Evolutionary conservation across 2,888 invertebrate species (phyloP), one percentile per base, ranked within the genome.

Genomic region (Tenthredo livida): DNA sequence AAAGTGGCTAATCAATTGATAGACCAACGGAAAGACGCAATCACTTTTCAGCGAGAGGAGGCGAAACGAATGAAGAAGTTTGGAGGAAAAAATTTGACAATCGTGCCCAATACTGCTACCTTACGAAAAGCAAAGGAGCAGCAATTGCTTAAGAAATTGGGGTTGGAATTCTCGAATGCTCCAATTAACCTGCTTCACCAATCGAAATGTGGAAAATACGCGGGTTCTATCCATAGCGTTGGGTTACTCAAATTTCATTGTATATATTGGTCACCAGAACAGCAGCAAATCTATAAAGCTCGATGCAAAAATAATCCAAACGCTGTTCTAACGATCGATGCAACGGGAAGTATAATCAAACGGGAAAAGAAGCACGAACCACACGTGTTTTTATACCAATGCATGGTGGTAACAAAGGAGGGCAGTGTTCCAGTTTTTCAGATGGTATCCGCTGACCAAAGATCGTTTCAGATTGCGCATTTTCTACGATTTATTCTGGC

Each of bases 81-180:
- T n/a, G 85, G n/a, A 67, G 29, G 67, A 9, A 86, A 86, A 80
- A 65, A 85, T 43, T 85, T 82, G 17, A 73, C 86, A 6, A 86
- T 82, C 17, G 29, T 86, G 1, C 85, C 86, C 4, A 82, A 33
- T 43, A 75, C 50, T 33, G 82, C 15, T 4, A 84, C 84, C 1
- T 1, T 86, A 3, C 86, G 86, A 5, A 85, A 86, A 75, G 85
- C 86, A 10, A 85, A 86, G 40, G 58, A 86, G 33, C 43, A 86
- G 61, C 84, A 67, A 6, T 40, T 86, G 1, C 47, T 75, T 4
- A 37, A 25, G 7, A 82, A 80, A 7, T 33, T 54, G 7, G 85
- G 84, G 0, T 82, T 84, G 5, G 40, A 84, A 3, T 86, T 85
- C 2, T 29, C 58, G 15, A 77, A 65, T 58, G 73, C 84, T 3